Evolutionary conservation across 2,797 vertebrate species (phyloP).

Genomic region (Alca torda): DNA sequence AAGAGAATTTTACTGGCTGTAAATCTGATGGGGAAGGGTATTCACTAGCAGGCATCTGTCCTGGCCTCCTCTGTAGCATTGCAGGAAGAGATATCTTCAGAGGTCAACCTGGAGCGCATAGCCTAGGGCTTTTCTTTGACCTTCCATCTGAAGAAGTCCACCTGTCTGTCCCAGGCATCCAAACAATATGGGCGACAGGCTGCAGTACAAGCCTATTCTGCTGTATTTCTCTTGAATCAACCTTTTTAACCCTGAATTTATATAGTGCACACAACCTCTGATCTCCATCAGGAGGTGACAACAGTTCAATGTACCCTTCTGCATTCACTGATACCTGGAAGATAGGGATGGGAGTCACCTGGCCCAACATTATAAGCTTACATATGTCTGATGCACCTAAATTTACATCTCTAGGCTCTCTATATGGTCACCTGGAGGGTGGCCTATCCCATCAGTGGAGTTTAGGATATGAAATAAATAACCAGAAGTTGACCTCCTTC

Average conservation of each 20-base stretch:
- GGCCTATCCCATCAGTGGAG: not conserved
- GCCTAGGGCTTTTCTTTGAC: not conserved
- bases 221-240: not conserved
- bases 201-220: not conserved
- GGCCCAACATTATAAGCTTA: not conserved
- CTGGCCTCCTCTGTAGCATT: not conserved
- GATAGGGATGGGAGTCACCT: not conserved
- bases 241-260: not conserved
- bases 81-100: not conserved
- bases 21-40: not conserved
- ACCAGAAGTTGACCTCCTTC: not conserved
- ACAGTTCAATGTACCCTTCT: not conserved
- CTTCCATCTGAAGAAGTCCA: not conserved
- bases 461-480: not conserved
- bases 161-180: not conserved
- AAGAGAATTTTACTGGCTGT: not conserved
- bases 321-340: not conserved
- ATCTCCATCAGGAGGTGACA: not conserved
- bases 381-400: not conserved
- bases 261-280: not conserved
- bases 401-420: not conserved
- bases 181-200: not conserved
- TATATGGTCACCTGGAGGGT: not conserved
- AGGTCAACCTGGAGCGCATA: not conserved
- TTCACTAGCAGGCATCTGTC: not conserved